phyloP scores from a whole-genome alignment of 2,888 invertebrate genomes.

The Mylabris sibirica region DNA sequence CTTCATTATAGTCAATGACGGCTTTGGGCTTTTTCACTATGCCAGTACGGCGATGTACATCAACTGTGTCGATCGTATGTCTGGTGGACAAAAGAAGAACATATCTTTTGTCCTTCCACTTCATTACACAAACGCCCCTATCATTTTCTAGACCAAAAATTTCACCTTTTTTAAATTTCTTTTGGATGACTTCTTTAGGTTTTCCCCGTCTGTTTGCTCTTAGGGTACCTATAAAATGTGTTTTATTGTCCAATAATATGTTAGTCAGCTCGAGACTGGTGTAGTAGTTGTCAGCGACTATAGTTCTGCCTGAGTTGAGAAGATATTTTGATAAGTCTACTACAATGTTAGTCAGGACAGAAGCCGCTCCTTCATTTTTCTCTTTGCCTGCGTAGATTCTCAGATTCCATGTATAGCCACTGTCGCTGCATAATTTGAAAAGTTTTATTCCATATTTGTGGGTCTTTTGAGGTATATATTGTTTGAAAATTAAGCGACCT shows the following conservation, averaged over 20 bases:
- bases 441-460: slow-evolving; percentile 24
- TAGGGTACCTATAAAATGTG: background rate
- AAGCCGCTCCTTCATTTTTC: background rate
- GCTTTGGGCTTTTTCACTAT: slow-evolving; percentile 28
- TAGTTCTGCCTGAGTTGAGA: slow-evolving; percentile 16
- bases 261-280: slow-evolving; percentile 26
- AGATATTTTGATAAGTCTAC: slow-evolving; percentile 22
- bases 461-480: slow-evolving; percentile 20
- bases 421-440: slow-evolving; percentile 20
- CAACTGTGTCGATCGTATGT: slow-evolving; percentile 39
- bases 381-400: slow-evolving; percentile 24
- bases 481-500: slow-evolving; percentile 17
- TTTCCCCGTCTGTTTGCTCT: background rate
- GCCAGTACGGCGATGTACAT: slow-evolving; percentile 33
- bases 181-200: background rate
- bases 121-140: slow-evolving; percentile 40
- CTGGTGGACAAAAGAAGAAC: slow-evolving; percentile 47
- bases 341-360: slow-evolving; percentile 26
- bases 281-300: slow-evolving; percentile 32
- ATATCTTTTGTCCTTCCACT: slow-evolving; percentile 50
- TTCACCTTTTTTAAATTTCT: slow-evolving; percentile 23
- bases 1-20: slow-evolving; percentile 43
- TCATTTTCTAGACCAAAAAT: slow-evolving; percentile 24
- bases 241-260: background rate
- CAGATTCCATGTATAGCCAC: slow-evolving; percentile 25